Evolutionary conservation across 2,797 vertebrate species (phyloP).

Genomic region (Bradypodion ventrale): DNA sequence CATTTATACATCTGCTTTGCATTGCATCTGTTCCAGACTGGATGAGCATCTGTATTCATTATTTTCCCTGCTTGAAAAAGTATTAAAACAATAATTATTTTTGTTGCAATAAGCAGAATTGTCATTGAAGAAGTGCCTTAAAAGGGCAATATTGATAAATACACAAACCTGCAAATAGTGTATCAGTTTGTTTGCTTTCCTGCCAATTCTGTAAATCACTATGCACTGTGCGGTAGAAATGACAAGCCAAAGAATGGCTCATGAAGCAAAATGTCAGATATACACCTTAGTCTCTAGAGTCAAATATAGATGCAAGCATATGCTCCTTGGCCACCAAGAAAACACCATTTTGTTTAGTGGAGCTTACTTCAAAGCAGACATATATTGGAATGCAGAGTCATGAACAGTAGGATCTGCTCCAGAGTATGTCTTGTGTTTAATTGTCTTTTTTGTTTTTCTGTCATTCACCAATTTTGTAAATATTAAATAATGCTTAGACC

Average conservation of each 20-base stretch:
- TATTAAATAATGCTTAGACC: neutral
- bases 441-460: neutral
- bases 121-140: neutral
- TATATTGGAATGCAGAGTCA: neutral
- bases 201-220: neutral
- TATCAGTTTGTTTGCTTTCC: neutral
- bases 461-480: neutral
- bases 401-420: neutral
- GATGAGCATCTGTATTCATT: neutral
- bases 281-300: neutral
- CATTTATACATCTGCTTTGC: neutral
- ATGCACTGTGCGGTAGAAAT: neutral
- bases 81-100: neutral
- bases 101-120: neutral
- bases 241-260: neutral
- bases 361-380: neutral
- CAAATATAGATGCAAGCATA: neutral
- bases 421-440: neutral
- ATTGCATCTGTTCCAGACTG: neutral
- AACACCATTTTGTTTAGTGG: neutral
- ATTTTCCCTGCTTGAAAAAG: neutral
- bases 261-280: neutral
- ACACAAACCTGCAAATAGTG: neutral
- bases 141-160: neutral
- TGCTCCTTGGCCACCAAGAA: neutral